Evolutionary conservation across 2,888 invertebrate genomes (phyloP).

Genomic region (Steromphala cineraria): DNA sequence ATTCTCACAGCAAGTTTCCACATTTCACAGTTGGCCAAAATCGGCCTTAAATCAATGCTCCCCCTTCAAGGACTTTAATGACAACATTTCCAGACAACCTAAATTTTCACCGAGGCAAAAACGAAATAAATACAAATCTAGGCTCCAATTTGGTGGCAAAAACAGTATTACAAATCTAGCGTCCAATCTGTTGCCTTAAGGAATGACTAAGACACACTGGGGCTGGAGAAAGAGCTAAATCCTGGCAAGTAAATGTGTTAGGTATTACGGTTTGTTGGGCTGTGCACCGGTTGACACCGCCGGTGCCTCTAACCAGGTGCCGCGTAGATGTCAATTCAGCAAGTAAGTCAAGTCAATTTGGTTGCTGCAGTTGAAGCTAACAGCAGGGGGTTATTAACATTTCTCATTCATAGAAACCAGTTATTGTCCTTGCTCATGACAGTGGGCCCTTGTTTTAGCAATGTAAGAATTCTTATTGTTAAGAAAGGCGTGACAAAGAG

Average conservation of each 20-base stretch:
- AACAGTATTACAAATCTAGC: background rate
- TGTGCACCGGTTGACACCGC: background rate
- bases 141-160: background rate
- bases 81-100: background rate
- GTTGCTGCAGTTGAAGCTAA: too few species aligned
- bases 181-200: background rate
- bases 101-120: background rate
- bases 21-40: background rate
- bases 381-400: background rate
- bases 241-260: slow-evolving; percentile 12
- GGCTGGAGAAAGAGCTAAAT: background rate
- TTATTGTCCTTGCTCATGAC: background rate
- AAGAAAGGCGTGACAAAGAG: too few species aligned
- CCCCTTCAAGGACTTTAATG: background rate
- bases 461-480: too few species aligned
- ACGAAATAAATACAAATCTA: background rate
- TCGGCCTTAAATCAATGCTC: background rate
- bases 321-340: slow-evolving; percentile 7
- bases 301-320: background rate
- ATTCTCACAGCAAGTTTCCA: too few species aligned
- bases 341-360: slow-evolving; percentile 7
- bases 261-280: background rate
- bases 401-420: background rate
- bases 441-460: too few species aligned
- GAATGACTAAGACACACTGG: slow-evolving; percentile 1